Evolutionary conservation across 2,113 vertebrate genomes (phyloP).

Genomic region (Zosterops hypoxanthus): DNA sequence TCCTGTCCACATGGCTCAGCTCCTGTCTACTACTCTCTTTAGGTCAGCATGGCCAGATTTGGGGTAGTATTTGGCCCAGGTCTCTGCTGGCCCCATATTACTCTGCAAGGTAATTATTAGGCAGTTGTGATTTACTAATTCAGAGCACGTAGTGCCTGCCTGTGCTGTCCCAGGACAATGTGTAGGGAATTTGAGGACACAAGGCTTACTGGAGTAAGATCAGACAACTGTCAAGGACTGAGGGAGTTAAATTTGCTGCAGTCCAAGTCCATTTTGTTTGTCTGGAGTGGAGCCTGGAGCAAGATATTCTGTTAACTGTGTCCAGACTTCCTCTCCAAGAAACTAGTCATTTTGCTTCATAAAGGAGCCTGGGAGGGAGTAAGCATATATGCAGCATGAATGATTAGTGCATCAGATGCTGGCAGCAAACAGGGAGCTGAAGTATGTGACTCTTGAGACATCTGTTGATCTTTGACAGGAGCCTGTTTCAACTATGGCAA

Average conservation of each 20-base stretch:
- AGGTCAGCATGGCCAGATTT: neutral
- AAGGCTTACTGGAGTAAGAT: neutral
- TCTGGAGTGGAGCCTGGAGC: conserved; percentile 49
- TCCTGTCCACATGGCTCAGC: neutral
- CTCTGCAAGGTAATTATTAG: neutral
- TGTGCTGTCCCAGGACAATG: neutral
- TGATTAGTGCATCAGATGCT: conserved; percentile 29
- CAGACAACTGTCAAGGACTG: neutral
- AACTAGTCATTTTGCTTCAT: conserved; percentile 30
- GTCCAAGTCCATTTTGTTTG: conserved; percentile 23
- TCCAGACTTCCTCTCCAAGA: conserved; percentile 48
- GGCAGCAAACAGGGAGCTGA: neutral
- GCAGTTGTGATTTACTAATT: neutral
- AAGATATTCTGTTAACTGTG: conserved; percentile 25
- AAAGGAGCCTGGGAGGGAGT: neutral
- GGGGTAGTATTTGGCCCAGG: neutral
- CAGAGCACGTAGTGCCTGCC: neutral
- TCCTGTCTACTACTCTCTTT: neutral
- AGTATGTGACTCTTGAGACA: neutral
- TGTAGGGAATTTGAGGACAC: conserved; percentile 25
- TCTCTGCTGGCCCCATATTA: neutral
- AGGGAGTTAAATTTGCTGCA: conserved; percentile 36
- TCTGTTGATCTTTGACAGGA: neutral
- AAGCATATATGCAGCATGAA: neutral
- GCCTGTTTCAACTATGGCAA: neutral